Evolutionary conservation across 2,113 vertebrate species (phyloP), one percentile per base, ranked within the genome.

Genomic region (Ochotona curzoniae): DNA sequence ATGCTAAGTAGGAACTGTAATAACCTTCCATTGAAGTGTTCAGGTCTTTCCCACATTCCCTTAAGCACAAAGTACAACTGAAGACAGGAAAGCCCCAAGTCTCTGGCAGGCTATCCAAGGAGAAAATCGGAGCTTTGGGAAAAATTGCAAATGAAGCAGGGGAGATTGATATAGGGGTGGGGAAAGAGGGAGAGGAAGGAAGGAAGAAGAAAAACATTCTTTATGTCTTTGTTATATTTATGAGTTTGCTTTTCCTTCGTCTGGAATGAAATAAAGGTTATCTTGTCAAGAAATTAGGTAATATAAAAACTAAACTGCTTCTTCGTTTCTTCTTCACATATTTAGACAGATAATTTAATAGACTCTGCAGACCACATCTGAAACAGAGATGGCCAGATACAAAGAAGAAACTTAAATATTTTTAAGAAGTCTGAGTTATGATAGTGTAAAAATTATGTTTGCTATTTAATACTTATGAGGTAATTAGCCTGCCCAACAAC

Each of bases 61-160:
- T 93, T 97, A 96, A 97, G 93, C 95, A 93, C 71, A 96, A 61
- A 26, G 93, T 92, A 90, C 94, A 94, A 70, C 89, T 80, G 90
- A 96, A 97, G 97, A 98, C 97, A 98, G 97, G 98, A 98, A 98
- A 96, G 98, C 98, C 93, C 96, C 96, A 97, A 93, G 96, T 97
- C 97, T 97, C 88, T 97, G 98, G 98, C 97, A 96, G 96, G 1
- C 57, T 97, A 96, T 98, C 96, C 80, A 63, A 92, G 83, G 81
- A 96, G 81, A 95, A 91, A 97, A 96, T 96, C 93, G 97, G 91
- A 97, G 90, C 86, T 95, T 93, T 96, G 90, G 38, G 38, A 61
- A 74, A 92, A 95, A 61, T 38, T 60, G 69, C 20, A 14, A 87
- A 70, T 47, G 67, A 32, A 74, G 54, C 71, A 20, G 76, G 87